Conservation (phyloP, 2,888 invertebrate species). For the Clistopyga incitator region DNA sequence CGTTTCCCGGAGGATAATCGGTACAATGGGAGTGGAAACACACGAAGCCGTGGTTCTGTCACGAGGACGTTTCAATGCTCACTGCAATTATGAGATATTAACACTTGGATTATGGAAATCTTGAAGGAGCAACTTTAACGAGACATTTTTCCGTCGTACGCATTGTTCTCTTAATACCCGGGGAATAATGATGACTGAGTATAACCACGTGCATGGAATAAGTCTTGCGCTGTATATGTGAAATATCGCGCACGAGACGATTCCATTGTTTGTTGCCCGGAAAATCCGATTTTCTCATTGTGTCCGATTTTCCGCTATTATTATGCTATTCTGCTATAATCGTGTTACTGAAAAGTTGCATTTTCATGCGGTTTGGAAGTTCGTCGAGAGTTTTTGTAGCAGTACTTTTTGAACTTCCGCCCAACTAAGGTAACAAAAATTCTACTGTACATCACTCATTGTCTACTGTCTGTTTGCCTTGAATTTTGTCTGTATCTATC, state of each 20-base stretch:
- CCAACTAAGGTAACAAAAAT: too few relatives aligned
- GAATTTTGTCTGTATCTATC: too few relatives aligned
- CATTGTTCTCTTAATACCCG: neutral
- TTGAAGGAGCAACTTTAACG: neutral
- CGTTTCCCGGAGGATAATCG: neutral
- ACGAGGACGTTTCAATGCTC: neutral
- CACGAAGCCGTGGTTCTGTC: neutral
- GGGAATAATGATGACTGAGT: neutral
- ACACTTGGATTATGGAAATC: neutral
- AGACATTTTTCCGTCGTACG: neutral
- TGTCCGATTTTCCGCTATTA: neutral
- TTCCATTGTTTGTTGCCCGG: neutral
- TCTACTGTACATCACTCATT: too few relatives aligned
- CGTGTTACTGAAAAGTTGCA: too few relatives aligned
- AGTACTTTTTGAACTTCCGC: too few relatives aligned
- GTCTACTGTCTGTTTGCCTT: too few relatives aligned
- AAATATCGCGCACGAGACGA: neutral
- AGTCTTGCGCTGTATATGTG: neutral
- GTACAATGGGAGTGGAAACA: neutral
- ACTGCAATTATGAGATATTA: neutral
- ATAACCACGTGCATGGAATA: neutral
- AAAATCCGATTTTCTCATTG: neutral
- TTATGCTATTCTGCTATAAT: too few relatives aligned
- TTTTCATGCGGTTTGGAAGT: too few relatives aligned
- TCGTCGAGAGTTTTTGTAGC: too few relatives aligned